Evolutionary conservation across 2,113 vertebrate genomes (phyloP), one percentile per base, ranked within the genome.

Genomic region (Carassius carassius): DNA sequence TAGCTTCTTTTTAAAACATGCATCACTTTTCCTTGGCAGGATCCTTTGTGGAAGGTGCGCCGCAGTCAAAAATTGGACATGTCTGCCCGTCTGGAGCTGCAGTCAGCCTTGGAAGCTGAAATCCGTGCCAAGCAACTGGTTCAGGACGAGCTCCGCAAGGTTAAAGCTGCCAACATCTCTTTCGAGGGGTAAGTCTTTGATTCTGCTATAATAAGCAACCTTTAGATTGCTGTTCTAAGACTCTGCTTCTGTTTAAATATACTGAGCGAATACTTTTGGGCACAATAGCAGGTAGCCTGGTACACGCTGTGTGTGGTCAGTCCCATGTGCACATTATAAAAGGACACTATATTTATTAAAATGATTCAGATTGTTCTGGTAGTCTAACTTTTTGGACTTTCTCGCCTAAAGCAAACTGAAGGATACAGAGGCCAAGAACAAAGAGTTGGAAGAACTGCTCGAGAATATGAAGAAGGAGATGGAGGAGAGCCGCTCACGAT

Each of bases 41-140:
- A 99, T 89, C 98, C 98, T 0, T 95, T 99, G 29, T 99, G 98
- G 98, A 99, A 99, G 89, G 97, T 98, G 23, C 96, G 98, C 0
- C 97, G 98, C 78, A 99, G 98, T 74, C 98, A 99, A 92, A 99
- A 99, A 92, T 83, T 99, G 91, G 98, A 99, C 92, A 99, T 99
- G 98, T 99, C 98, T 0, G 97, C 96, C 0, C 96, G 98, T 10
- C 93, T 99, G 86, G 98, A 99, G 75, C 89, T 99, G 25, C 98
- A 99, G 91, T 99, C 98, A 0, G 98, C 98, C 0, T 95, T 99
- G 9, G 98, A 99, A 6, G 96, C 98, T 0, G 98, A 99, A 92
- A 97, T 99, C 89, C 94, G 96, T 89, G 98, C 98, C 94, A 99
- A 99, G 76, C 97, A 98, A 81, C 92, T 98, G 0, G 93, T 98